Evolutionary conservation across 1,140 invertebrate species (phyloP).

Genomic region (Hyles euphorbiae): DNA sequence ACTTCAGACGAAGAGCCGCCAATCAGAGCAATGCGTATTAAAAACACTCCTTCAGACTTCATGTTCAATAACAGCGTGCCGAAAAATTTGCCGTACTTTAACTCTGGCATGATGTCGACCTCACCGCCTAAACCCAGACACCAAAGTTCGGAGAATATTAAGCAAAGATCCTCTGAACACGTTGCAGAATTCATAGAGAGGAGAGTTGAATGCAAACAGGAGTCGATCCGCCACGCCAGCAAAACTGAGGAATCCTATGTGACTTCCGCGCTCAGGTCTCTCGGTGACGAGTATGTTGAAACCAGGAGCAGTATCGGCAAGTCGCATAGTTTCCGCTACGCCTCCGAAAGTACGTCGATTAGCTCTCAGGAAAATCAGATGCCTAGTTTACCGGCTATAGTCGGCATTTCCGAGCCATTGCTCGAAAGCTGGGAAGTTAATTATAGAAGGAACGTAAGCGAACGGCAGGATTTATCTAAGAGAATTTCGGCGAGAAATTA

Average conservation of each 20-base stretch:
- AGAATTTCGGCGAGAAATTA: slow-evolving; percentile 63
- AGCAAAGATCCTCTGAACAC: slow-evolving; percentile 53
- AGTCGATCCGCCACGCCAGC: slow-evolving; percentile 34
- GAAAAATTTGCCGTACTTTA: slow-evolving; percentile 64
- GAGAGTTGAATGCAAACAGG: slow-evolving; percentile 41
- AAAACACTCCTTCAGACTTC: slow-evolving; percentile 45
- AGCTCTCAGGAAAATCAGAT: slow-evolving; percentile 69
- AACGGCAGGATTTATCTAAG: slow-evolving; percentile 59
- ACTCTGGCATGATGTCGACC: slow-evolving; percentile 46
- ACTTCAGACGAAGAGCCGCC: slow-evolving; percentile 50
- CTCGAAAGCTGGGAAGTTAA: slow-evolving; percentile 75
- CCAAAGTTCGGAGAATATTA: slow-evolving; percentile 60
- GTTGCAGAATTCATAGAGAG: slow-evolving; percentile 49
- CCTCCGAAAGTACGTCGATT: slow-evolving; percentile 68
- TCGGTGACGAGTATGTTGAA: slow-evolving; percentile 63
- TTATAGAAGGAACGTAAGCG: slow-evolving; percentile 67
- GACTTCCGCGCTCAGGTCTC: slow-evolving; percentile 51
- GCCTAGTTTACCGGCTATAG: slow-evolving; percentile 72
- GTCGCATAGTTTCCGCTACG: slow-evolving; percentile 80
- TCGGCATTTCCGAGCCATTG: slow-evolving; percentile 70
- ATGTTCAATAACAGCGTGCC: slow-evolving; percentile 65
- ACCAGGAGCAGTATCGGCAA: slow-evolving; percentile 77
- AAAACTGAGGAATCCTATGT: slow-evolving; percentile 56
- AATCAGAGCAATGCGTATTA: slow-evolving; percentile 46
- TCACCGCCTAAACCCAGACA: slow-evolving; percentile 49